A percentile compares a stretch with the other conserved stretches of the same genome.
Conservation (phyloP, 1,140 invertebrate species). For the Colletes latitarsis region DNA sequence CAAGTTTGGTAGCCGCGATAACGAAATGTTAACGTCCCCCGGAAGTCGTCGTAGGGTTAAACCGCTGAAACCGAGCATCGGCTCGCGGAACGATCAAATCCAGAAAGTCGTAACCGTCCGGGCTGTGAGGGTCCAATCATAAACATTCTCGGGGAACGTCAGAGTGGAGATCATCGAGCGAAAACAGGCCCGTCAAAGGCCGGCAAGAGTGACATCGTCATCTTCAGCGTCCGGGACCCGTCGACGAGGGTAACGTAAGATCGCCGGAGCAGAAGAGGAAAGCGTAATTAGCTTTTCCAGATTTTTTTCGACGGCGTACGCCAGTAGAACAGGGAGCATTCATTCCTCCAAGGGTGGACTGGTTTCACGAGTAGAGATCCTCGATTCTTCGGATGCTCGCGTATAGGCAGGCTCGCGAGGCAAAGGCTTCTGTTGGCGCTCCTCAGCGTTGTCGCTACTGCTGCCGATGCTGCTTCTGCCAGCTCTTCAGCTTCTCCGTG, state of each 20-base stretch:
- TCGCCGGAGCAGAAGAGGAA: conserved; percentile 6
- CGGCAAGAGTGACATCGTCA: neutral
- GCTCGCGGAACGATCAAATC: too few relatives aligned
- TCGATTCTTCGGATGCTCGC: conserved; percentile 63
- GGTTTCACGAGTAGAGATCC: conserved; percentile 46
- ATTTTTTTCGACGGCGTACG: conserved; percentile 33
- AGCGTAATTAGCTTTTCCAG: conserved; percentile 51
- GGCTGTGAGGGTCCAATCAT: neutral
- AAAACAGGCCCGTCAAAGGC: neutral
- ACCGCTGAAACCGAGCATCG: too few relatives aligned
- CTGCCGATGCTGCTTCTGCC: conserved; percentile 47
- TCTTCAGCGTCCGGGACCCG: neutral
- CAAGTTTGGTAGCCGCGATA: too few relatives aligned
- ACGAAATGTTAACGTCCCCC: too few relatives aligned
- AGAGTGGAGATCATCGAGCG: neutral
- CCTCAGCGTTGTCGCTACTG: conserved; percentile 55
- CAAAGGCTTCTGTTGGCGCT: conserved; percentile 47
- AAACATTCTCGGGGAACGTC: neutral
- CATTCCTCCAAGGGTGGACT: conserved; percentile 21
- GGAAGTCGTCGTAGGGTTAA: too few relatives aligned
- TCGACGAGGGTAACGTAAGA: neutral
- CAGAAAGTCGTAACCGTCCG: too few relatives aligned
- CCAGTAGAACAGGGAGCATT: conserved; percentile 1
- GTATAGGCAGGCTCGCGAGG: conserved; percentile 41
- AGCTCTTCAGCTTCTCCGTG: conserved; percentile 56